Conservation (phyloP, 2,113 vertebrate genomes). For the Callorhinus ursinus region DNA sequence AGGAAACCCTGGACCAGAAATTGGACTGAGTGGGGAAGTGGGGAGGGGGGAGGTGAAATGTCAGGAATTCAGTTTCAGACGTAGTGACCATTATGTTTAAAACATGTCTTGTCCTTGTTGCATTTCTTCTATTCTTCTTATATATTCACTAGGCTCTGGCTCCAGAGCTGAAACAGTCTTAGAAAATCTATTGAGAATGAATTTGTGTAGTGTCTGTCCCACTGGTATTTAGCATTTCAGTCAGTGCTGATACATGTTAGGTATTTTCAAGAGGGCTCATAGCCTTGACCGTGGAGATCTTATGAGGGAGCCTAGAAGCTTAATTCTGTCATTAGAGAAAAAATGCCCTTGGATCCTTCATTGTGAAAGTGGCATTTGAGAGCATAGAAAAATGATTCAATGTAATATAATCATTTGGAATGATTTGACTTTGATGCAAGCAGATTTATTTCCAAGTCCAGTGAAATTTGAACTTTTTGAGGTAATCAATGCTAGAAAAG, state of each 20-base stretch:
- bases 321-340: not conserved
- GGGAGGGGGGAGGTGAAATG: not conserved
- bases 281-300: not conserved
- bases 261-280: not conserved
- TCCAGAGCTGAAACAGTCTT: not conserved
- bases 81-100: not conserved
- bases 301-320: not conserved
- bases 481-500: not conserved
- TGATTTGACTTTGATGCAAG: not conserved
- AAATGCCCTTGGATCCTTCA: not conserved
- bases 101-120: not conserved
- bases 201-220: not conserved
- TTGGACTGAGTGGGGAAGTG: not conserved
- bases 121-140: not conserved
- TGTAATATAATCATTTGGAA: not conserved
- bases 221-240: not conserved
- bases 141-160: not conserved
- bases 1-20: not conserved
- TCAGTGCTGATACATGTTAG: not conserved
- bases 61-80: not conserved
- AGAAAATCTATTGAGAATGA: not conserved
- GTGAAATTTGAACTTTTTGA: conserved; percentile 2
- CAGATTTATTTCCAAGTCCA: not conserved
- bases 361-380: not conserved
- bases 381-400: not conserved